Base-by-base conservation (phyloP, 2,888 invertebrate genomes). In the Gasteruption jaculator region DNA sequence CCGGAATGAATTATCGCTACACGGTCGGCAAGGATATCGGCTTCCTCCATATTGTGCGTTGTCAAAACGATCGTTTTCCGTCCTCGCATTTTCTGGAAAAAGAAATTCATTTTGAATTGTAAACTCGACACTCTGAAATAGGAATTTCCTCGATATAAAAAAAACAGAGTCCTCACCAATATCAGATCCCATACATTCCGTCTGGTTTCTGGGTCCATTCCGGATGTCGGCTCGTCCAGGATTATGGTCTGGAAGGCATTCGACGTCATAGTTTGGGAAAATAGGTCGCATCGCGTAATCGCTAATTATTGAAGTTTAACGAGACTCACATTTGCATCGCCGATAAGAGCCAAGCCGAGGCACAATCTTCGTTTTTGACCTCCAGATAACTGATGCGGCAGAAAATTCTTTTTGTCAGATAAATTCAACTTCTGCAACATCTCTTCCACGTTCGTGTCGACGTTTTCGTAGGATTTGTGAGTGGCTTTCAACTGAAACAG, bases 41-140 rank as follows among this genome's bases (percentile, higher is more conserved):
- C 92, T 69, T 93, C 92, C 68, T 93, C 92, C 91, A 93, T 91
- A 70, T 88, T 89, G 73, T 93, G 93, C 0, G 92, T 93, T 6
- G 88, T 87, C 35, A 93, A 77, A 10, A 93, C 71, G 49, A 93
- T 85, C 0, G 91, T 89, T 51, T 85, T 81, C 1, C 78, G 73
- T 42, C 81, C 80, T 37, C 81, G 76, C 37, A 81, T 61, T 33
- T 73, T 68, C 75, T 76, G 57, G 7, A 2, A n/a, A 10, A 29
- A 18, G 16, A 31, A 8, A 22, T 11, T 19, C 7, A 24, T 8
- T n/a, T n/a, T n/a, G n/a, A n/a, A n/a, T n/a, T n/a, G n/a, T n/a
- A n/a, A n/a, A n/a, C n/a, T n/a, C n/a, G n/a, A n/a, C n/a, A n/a
- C n/a, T n/a, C n/a, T n/a, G n/a, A n/a, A n/a, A n/a, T n/a, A n/a